phyloP scores from a whole-genome alignment of 2,888 invertebrate species.

The Thymelicus lineola region DNA sequence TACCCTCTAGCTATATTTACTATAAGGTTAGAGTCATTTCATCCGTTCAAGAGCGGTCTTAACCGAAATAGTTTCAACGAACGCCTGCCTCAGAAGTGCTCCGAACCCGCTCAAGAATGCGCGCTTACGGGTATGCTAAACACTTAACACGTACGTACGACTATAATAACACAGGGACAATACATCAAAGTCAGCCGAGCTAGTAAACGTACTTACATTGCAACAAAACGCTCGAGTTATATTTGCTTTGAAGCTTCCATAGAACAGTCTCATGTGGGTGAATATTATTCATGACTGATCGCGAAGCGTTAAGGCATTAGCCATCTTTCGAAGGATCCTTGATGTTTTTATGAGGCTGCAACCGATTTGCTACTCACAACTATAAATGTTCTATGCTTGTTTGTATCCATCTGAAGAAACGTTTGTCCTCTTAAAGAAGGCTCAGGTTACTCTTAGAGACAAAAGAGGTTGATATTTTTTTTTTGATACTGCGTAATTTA shows the following conservation, averaged over 20 bases:
- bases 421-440: no score
- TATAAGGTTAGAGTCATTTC: constrained; percentile 33
- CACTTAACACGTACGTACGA: constrained; percentile 28
- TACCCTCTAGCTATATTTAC: not conserved
- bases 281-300: not conserved
- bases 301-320: no score
- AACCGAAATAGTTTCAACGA: constrained; percentile 37
- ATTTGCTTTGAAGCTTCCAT: constrained; percentile 9
- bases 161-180: constrained; percentile 26
- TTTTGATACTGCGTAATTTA: no score
- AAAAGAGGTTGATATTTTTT: no score
- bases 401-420: no score
- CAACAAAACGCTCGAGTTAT: constrained; percentile 5
- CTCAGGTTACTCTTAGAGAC: no score
- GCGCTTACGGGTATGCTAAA: constrained; percentile 38
- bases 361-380: no score
- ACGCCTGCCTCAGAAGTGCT: constrained; percentile 21
- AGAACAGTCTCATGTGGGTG: not conserved
- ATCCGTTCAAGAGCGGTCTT: constrained; percentile 35
- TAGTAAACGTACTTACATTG: constrained; percentile 23
- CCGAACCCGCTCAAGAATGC: constrained; percentile 33
- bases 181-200: constrained; percentile 34
- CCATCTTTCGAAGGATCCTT: no score
- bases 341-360: no score
- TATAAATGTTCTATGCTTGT: no score